These are phyloP conservation scores for Leptocoma aspasia DNA, from an alignment of 2,113 vertebrate genomes.

Conservation along the genomic window DNA sequence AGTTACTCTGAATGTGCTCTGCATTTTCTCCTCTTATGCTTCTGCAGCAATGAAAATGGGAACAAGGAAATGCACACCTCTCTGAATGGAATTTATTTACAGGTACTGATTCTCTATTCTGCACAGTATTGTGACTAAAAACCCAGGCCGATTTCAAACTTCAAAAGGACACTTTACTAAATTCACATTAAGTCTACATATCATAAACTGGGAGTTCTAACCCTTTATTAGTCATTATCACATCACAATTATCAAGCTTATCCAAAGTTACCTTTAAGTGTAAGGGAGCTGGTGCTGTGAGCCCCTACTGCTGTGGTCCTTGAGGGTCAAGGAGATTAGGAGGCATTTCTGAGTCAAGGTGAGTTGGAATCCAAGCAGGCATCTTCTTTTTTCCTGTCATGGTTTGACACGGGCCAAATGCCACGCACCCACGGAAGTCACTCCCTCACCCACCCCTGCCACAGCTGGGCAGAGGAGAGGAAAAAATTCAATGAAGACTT, in stretches of 20 bases:
- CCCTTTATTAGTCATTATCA: neutral
- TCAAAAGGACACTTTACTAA: neutral
- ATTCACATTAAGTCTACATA: too few relatives aligned
- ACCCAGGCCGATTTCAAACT: neutral
- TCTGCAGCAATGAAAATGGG: neutral
- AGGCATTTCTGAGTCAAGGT: neutral
- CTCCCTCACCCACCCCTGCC: neutral
- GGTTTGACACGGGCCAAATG: neutral
- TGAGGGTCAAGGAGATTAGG: neutral
- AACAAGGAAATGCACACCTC: neutral
- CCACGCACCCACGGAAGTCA: neutral
- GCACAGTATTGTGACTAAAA: neutral
- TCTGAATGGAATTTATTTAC: neutral
- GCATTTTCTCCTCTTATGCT: neutral
- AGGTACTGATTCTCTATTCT: neutral
- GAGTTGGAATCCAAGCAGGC: too few relatives aligned
- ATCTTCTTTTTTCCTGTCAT: neutral
- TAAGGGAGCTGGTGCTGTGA: neutral
- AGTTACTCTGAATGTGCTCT: neutral
- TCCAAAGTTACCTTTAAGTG: neutral
- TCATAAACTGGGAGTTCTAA: neutral
- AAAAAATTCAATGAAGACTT: rapidly evolving
- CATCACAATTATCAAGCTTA: neutral
- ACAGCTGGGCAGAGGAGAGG: neutral
- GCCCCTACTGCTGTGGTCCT: neutral